Evolutionary conservation across 2,113 vertebrate genomes (phyloP).

Genomic region (Nothoprocta perdicaria): DNA sequence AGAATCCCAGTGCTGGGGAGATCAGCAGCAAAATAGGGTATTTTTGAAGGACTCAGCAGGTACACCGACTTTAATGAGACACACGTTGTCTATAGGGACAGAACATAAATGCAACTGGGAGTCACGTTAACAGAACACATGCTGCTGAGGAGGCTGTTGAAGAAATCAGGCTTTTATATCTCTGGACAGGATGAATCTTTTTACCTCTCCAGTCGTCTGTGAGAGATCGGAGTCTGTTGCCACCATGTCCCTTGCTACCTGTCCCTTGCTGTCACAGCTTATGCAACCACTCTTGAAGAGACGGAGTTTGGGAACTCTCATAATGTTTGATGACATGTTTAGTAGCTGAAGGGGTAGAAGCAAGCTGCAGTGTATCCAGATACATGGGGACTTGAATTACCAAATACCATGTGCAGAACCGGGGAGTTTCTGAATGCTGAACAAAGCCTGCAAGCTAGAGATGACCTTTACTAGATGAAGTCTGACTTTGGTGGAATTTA

Average conservation of each 20-base stretch:
- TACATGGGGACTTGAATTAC: not conserved
- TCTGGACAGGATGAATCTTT: not conserved
- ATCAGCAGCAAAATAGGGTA: not conserved
- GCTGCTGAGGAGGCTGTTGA: not conserved
- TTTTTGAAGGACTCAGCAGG: not conserved
- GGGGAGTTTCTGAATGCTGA: not conserved
- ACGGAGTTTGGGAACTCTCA: not conserved
- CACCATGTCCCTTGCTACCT: not conserved
- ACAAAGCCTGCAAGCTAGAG: not conserved
- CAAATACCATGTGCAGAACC: rapidly evolving
- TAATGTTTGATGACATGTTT: not conserved
- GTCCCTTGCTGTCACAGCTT: not conserved
- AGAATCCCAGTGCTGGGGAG: not conserved
- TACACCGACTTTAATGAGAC: not conserved
- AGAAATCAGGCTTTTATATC: not conserved
- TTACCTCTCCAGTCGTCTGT: not conserved
- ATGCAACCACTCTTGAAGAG: not conserved
- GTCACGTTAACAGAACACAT: not conserved
- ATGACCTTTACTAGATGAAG: not conserved
- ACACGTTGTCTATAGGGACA: not conserved
- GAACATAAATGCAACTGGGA: not conserved
- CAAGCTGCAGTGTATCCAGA: not conserved
- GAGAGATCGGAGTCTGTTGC: not conserved
- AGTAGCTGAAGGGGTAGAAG: not conserved
- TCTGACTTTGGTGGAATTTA: not conserved